These are phyloP conservation scores for Podarcis siculus DNA, from an alignment of 2,797 vertebrate species.

Conservation along the genomic window DNA sequence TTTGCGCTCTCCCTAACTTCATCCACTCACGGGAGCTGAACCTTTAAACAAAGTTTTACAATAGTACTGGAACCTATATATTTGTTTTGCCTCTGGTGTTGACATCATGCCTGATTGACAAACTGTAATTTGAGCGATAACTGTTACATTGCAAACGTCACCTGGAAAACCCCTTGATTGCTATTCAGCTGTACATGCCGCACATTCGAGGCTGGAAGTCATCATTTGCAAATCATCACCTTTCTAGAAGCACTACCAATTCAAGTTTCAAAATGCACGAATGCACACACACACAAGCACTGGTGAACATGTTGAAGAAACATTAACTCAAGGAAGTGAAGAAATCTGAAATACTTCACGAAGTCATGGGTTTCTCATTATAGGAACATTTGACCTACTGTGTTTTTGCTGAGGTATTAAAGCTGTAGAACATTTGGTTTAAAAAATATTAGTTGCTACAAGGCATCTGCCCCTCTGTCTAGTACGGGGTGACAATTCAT, in stretches of 20 bases:
- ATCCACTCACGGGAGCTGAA: slow-evolving; percentile 51
- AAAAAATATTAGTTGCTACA: slow-evolving; percentile 44
- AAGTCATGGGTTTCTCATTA: slow-evolving; percentile 66
- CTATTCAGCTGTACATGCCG: slow-evolving; percentile 58
- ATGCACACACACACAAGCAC: neutral
- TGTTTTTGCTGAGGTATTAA: slow-evolving; percentile 49
- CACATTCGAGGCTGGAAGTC: slow-evolving; percentile 68
- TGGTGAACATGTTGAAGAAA: slow-evolving; percentile 69
- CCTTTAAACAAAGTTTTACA: slow-evolving; percentile 51
- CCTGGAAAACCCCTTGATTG: slow-evolving; percentile 67
- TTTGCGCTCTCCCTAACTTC: neutral
- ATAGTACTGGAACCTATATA: slow-evolving; percentile 28
- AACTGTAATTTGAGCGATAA: slow-evolving; percentile 63
- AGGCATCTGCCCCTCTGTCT: slow-evolving; percentile 48
- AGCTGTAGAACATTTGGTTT: slow-evolving; percentile 38
- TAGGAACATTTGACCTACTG: slow-evolving; percentile 52
- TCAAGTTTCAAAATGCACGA: slow-evolving; percentile 35
- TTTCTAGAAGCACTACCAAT: slow-evolving; percentile 59
- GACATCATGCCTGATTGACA: slow-evolving; percentile 71
- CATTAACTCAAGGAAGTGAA: slow-evolving; percentile 65
- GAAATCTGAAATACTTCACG: slow-evolving; percentile 60
- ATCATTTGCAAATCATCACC: slow-evolving; percentile 75
- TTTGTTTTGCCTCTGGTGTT: slow-evolving; percentile 67
- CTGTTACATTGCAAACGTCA: slow-evolving; percentile 65
- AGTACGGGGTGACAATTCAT: neutral